phyloP scores from a whole-genome alignment of 30 jellyfish, hydroid and myxozoan genomes.

The Pelagia noctiluca region DNA sequence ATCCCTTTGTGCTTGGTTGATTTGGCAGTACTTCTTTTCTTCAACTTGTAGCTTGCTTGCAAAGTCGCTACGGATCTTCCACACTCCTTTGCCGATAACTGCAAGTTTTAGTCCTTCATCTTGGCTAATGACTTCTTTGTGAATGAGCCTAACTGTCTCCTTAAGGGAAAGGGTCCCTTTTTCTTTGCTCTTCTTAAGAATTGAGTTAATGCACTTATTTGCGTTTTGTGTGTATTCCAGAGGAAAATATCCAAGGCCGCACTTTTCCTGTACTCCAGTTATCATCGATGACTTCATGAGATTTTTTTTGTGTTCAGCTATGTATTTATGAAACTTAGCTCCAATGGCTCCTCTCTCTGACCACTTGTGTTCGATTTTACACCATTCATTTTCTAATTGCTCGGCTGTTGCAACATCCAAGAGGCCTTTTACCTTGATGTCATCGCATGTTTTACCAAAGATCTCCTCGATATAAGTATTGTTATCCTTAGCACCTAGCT shows the following conservation, averaged over 20 bases:
- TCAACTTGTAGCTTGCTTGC: constrained; percentile 4
- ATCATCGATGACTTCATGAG: constrained; percentile 40
- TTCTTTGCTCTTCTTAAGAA: constrained; percentile 16
- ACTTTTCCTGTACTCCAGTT: constrained; percentile 4
- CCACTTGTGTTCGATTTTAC: constrained; percentile 23
- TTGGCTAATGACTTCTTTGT: constrained; percentile 38
- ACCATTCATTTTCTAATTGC: constrained; percentile 9
- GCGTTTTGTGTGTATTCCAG: constrained; percentile 21
- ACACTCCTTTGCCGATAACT: constrained; percentile 17
- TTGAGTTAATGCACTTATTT: constrained; percentile 27
- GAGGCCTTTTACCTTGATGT: constrained; percentile 29
- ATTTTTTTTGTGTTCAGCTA: constrained; percentile 13
- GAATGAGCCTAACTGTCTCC: constrained; percentile 43
- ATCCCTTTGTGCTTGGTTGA: constrained; percentile 5
- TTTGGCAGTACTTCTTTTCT: constrained; percentile 16
- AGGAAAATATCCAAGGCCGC: constrained; percentile 69
- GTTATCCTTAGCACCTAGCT: background rate
- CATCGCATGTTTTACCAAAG: constrained; percentile 20
- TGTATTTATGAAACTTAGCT: constrained; percentile 19
- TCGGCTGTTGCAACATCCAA: constrained; percentile 28
- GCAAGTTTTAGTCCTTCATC: constrained; percentile 25
- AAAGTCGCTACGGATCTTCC: constrained; percentile 12
- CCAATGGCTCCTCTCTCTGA: constrained; percentile 16
- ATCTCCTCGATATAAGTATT: constrained; percentile 22
- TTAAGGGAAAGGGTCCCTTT: constrained; percentile 15